Base-by-base conservation (phyloP, 2,888 invertebrate genomes). In the Acanthosepion esculentum region DNA sequence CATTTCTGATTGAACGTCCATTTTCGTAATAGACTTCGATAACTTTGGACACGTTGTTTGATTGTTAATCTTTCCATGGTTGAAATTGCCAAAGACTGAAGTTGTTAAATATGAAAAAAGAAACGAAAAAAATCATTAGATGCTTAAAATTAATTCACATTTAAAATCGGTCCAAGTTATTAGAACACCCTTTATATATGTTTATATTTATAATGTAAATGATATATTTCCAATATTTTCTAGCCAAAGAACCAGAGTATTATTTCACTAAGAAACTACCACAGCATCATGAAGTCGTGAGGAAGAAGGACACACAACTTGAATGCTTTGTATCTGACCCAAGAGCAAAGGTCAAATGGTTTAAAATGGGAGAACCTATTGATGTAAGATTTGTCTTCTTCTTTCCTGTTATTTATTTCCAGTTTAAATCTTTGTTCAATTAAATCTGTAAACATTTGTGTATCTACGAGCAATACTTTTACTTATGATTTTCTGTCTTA, bases 311-410 rank as follows among this genome's bases (percentile, higher is more conserved):
- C 97, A 98, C 98, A 1, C 98, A 98, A 95, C 98, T 99, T 96
- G 99, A 99, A 97, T 99, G 99, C 98, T 98, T 98, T 91, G 98
- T 99, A 93, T 99, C 99, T 97, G 99, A 98, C 97, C 99, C 98
- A 96, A 98, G 99, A 97, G 99, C 99, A 20, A 98, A 98, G 96
- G 98, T 99, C n/a, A 98, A 98, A 94, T 99, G 99, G 97, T 96
- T 95, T 95, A 99, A 99, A 97, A 99, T 99, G 97, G 99, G 99
- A 95, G 98, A 99, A 97, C 98, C 98, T 12, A 95, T 97, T 29
- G 96, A 97, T 95, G 97, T 97, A 95, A 96, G 96, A 94, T 26
- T 48, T 41, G 41, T 41, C 2, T 41, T 41, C 3, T 41, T 41
- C 18, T 41, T 41, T 48, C 48, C 48, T 20, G 12, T 91, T 91